These are phyloP conservation scores for Poeciliopsis turneri DNA, from an alignment of 2,797 vertebrate species.

Conservation along the genomic window DNA sequence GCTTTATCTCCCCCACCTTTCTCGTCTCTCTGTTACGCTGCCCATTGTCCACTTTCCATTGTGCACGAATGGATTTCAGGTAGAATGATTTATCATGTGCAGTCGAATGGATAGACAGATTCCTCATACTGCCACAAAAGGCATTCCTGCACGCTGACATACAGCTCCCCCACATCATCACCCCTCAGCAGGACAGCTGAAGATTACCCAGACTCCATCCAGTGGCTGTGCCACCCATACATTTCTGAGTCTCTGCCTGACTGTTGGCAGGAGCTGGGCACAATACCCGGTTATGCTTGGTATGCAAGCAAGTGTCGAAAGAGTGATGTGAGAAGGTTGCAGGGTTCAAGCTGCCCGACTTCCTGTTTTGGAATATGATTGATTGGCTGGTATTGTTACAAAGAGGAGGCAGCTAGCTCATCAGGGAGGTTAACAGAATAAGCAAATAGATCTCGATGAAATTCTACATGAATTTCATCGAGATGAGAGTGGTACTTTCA, in stretches of 20 bases:
- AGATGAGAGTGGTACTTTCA: background rate
- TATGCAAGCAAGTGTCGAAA: constrained; percentile 43
- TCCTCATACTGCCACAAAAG: constrained; percentile 20
- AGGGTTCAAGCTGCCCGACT: constrained; percentile 42
- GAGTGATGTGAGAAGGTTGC: constrained; percentile 26
- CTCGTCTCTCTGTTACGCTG: constrained; percentile 30
- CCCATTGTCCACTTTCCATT: constrained; percentile 43
- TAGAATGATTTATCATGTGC: constrained; percentile 53
- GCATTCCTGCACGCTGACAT: constrained; percentile 2
- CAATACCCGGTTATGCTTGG: constrained; percentile 40
- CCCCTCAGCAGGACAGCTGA: constrained; percentile 59
- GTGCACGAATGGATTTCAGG: constrained; percentile 48
- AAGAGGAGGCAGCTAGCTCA: constrained; percentile 32
- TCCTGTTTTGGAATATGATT: constrained; percentile 69
- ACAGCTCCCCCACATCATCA: constrained; percentile 50
- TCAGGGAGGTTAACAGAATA: constrained; percentile 28
- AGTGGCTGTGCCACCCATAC: constrained; percentile 26
- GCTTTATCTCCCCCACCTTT: constrained; percentile 13
- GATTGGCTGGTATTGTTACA: constrained; percentile 60
- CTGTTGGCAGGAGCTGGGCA: constrained; percentile 55
- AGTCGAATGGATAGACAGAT: constrained; percentile 40
- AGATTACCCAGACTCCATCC: constrained; percentile 60
- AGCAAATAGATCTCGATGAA: constrained; percentile 51
- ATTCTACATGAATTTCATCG: constrained; percentile 23
- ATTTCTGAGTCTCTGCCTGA: constrained; percentile 15